These are phyloP conservation scores for Zele albiditarsus DNA, from an alignment of 2,888 invertebrate genomes.

Conservation along the genomic window DNA sequence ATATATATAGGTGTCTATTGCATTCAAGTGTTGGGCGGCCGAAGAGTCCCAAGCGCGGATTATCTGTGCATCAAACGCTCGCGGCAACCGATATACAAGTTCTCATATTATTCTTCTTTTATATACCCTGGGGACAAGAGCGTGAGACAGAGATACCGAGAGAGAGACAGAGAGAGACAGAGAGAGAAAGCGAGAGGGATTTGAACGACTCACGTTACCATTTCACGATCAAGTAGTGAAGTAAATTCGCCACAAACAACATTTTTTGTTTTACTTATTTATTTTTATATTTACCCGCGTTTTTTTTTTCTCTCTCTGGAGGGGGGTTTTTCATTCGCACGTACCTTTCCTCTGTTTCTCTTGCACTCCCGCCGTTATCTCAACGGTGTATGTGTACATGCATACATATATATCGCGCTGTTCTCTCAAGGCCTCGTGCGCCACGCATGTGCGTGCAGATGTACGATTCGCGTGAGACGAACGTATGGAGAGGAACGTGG, in stretches of 20 bases:
- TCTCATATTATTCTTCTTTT: constrained; percentile 60
- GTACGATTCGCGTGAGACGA: constrained; percentile 31
- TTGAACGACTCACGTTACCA: constrained; percentile 22
- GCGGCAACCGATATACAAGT: constrained; percentile 62
- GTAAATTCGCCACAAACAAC: constrained; percentile 17
- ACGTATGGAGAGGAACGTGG: constrained; percentile 31
- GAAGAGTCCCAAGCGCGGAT: constrained; percentile 50
- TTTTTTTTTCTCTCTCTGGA: background rate
- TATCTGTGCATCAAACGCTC: constrained; percentile 63
- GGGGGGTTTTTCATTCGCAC: background rate
- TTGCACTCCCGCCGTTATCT: background rate
- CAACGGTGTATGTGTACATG: background rate
- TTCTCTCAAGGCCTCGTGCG: constrained; percentile 11
- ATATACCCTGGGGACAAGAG: constrained; percentile 9
- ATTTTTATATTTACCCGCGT: constrained; percentile 8
- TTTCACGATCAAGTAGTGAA: constrained; percentile 24
- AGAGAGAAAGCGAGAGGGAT: background rate
- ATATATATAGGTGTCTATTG: constrained; percentile 27
- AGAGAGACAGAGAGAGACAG: background rate
- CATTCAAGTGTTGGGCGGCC: background rate
- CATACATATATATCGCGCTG: background rate
- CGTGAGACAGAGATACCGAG: background rate
- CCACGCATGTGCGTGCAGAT: constrained; percentile 36
- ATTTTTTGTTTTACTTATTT: background rate
- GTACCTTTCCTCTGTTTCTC: background rate